Evolutionary conservation across 2,797 vertebrate species (phyloP).

Genomic region (Sebastes elongatus): DNA sequence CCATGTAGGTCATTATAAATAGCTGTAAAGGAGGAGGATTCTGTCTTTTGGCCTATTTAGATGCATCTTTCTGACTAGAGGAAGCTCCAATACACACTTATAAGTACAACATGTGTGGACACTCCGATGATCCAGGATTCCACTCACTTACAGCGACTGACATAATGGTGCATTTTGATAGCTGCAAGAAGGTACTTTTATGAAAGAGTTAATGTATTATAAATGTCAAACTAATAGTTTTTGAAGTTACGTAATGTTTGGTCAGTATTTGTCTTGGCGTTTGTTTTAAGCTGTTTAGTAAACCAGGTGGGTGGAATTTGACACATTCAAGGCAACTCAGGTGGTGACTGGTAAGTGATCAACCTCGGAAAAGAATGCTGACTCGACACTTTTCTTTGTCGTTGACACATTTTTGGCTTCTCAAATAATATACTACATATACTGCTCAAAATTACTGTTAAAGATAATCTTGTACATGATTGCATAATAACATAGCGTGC

Average conservation of each 20-base stretch:
- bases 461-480: neutral
- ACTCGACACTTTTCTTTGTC: neutral
- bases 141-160: slow-evolving; percentile 26
- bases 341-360: neutral
- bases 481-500: neutral
- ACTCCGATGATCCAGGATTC: slow-evolving; percentile 30
- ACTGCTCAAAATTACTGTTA: neutral
- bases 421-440: neutral
- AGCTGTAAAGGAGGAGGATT: slow-evolving; percentile 45
- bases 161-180: slow-evolving; percentile 43
- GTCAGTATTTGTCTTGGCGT: neutral
- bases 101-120: slow-evolving; percentile 27
- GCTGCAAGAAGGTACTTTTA: slow-evolving; percentile 31
- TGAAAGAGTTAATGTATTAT: neutral
- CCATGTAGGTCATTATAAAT: slow-evolving; percentile 82
- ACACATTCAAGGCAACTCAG: neutral
- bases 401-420: neutral
- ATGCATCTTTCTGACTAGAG: slow-evolving; percentile 18
- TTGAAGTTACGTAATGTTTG: neutral
- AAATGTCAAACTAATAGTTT: neutral
- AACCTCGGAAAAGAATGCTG: neutral
- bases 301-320: neutral
- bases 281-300: neutral
- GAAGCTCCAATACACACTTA: neutral
- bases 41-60: slow-evolving; percentile 60